These are phyloP conservation scores for Lasioglossum lativentre DNA, from an alignment of 2,888 invertebrate species.

Conservation along the genomic window DNA sequence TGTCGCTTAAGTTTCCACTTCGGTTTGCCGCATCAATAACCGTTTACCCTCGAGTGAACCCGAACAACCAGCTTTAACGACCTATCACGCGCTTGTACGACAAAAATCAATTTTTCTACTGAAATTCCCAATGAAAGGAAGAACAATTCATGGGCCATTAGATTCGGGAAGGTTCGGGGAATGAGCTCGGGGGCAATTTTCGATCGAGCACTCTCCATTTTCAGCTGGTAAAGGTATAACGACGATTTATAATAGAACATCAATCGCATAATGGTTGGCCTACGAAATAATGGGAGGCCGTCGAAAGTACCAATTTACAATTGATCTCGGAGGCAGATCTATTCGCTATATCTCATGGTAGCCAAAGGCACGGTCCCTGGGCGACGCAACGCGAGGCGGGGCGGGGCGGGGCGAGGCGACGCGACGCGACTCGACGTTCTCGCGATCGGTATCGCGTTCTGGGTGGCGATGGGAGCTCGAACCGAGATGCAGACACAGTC, in stretches of 20 bases:
- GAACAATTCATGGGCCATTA: neutral
- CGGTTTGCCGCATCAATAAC: neutral
- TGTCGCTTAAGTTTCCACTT: neutral
- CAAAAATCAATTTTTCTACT: neutral
- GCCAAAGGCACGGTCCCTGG: conserved; percentile 1
- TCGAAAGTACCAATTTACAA: neutral
- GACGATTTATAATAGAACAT: neutral
- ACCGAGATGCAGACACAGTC: conserved; percentile 69
- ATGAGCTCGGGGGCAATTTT: too few species aligned
- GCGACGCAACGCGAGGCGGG: neutral
- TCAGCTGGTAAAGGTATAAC: neutral
- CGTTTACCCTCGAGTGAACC: neutral
- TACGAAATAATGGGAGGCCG: neutral
- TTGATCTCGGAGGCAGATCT: neutral
- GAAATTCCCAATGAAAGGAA: neutral
- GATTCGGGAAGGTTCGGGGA: too few species aligned
- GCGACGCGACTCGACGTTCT: neutral
- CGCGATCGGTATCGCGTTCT: conserved; percentile 36
- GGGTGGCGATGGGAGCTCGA: conserved; percentile 62
- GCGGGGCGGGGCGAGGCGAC: too few species aligned
- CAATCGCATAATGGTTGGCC: neutral
- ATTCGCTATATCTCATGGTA: neutral
- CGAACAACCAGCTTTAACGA: neutral
- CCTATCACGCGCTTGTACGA: neutral
- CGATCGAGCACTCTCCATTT: too few species aligned